Conservation (phyloP, 2,797 vertebrate species). For the Serranus cabrilla region DNA sequence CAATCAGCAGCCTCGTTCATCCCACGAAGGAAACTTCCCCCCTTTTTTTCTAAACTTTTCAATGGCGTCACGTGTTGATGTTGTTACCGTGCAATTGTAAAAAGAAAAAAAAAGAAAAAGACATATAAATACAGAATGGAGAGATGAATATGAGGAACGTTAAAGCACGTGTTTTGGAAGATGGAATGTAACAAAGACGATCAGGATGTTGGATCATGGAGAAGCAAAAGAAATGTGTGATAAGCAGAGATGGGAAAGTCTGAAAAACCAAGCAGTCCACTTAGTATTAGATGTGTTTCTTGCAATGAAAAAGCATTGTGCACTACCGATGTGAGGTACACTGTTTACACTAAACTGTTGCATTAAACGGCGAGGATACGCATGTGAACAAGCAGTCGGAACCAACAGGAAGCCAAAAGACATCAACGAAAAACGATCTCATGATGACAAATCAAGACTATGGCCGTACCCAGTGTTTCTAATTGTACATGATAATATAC, state of each 20-base stretch:
- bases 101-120: slow-evolving; percentile 40
- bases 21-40: not conserved
- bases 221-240: slow-evolving; percentile 12
- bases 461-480: slow-evolving; percentile 66
- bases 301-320: slow-evolving; percentile 27
- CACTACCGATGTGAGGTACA: slow-evolving; percentile 38
- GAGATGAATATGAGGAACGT: not conserved
- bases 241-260: not conserved
- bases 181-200: not conserved
- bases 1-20: slow-evolving; percentile 25
- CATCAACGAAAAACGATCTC: not conserved
- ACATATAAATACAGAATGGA: slow-evolving; percentile 3
- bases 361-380: not conserved
- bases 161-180: slow-evolving; percentile 3
- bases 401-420: slow-evolving; percentile 14
- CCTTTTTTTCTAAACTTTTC: slow-evolving; percentile 67
- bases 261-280: not conserved
- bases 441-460: slow-evolving; percentile 47
- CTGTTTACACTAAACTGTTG: slow-evolving; percentile 61
- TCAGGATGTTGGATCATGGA: slow-evolving; percentile 12
- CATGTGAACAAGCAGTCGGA: slow-evolving; percentile 15
- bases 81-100: slow-evolving; percentile 83
- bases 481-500: slow-evolving; percentile 65
- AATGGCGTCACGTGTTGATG: slow-evolving; percentile 81
- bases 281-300: slow-evolving; percentile 7